phyloP scores from a whole-genome alignment of 2,113 vertebrate species.

The Xiphias gladius region DNA sequence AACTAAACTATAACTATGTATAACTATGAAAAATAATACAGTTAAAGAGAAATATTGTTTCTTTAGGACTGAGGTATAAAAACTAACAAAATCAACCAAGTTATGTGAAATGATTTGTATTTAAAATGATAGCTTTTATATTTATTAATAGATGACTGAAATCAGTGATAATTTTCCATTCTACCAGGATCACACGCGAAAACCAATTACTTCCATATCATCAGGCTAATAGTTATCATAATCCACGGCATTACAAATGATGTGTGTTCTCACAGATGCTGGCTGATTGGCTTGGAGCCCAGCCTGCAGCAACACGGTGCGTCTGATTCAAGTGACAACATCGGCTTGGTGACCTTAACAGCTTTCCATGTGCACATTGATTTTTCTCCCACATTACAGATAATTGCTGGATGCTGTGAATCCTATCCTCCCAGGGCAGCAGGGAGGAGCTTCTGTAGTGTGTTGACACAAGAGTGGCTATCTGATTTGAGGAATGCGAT shows the following conservation, averaged over 20 bases:
- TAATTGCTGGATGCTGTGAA: conserved; percentile 91
- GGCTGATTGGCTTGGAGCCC: conserved; percentile 51
- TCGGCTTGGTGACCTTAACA: conserved; percentile 86
- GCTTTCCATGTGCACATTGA: conserved; percentile 87
- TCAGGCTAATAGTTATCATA: conserved; percentile 51
- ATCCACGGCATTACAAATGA: conserved; percentile 56
- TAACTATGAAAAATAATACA: not conserved
- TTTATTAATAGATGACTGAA: conserved; percentile 20
- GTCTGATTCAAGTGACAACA: conserved; percentile 68
- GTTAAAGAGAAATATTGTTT: not conserved
- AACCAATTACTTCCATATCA: conserved; percentile 60
- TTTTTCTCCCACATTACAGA: conserved; percentile 90
- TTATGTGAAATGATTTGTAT: not conserved
- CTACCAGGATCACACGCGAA: conserved; percentile 39
- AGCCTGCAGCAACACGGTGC: conserved; percentile 56
- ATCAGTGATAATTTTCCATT: conserved; percentile 19
- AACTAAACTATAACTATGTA: not conserved
- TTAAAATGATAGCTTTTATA: not conserved
- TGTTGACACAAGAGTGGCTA: conserved; percentile 73
- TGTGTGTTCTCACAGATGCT: conserved; percentile 51
- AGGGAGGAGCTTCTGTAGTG: conserved; percentile 76
- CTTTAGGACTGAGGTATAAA: not conserved
- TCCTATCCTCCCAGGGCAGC: conserved; percentile 87
- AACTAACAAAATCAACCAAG: not conserved
- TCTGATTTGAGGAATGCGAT: conserved; percentile 82